A percentile compares a stretch with the other conserved stretches of the same genome.
Evolutionary conservation across 2,888 invertebrate genomes (phyloP).

Genomic region (Synanthedon formicaeformis): DNA sequence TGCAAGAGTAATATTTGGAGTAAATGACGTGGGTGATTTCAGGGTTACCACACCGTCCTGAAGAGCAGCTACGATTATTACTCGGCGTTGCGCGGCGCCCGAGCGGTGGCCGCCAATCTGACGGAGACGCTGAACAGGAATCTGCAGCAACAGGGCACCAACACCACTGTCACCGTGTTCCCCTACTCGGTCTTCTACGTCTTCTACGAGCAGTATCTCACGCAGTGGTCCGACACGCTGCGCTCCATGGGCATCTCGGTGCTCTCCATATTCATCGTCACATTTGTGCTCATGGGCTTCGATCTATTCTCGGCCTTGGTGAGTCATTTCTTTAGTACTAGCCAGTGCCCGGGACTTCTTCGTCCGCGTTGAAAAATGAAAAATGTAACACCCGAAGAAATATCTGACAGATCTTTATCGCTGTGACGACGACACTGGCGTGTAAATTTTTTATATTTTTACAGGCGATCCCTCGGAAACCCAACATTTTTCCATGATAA

Average conservation of each 20-base stretch:
- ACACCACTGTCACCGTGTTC: constrained; percentile 76
- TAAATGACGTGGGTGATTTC: background rate
- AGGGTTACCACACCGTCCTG: constrained; percentile 92
- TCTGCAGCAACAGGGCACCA: constrained; percentile 53
- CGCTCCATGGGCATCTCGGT: constrained; percentile 90
- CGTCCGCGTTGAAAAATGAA: too few species aligned
- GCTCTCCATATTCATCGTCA: constrained; percentile 93
- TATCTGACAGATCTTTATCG: too few species aligned
- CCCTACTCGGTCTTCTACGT: constrained; percentile 97
- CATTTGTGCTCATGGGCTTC: constrained; percentile 92
- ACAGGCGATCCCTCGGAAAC: too few species aligned
- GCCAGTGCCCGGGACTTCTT: too few species aligned
- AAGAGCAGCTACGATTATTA: constrained; percentile 93
- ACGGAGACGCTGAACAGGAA: constrained; percentile 79
- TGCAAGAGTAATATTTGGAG: constrained; percentile 32
- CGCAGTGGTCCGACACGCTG: constrained; percentile 92
- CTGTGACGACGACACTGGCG: too few species aligned
- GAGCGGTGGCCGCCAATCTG: constrained; percentile 84
- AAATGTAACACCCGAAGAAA: too few species aligned
- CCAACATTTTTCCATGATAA: too few species aligned
- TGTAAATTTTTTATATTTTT: too few species aligned
- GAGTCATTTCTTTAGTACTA: too few species aligned
- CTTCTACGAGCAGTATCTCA: constrained; percentile 98
- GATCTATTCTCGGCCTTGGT: constrained; percentile 88
- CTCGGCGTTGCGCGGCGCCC: constrained; percentile 84